Evolutionary conservation across 2,888 invertebrate species (phyloP), one percentile per base, ranked within the genome.

Genomic region (Eudasyphora cyanicolor): DNA sequence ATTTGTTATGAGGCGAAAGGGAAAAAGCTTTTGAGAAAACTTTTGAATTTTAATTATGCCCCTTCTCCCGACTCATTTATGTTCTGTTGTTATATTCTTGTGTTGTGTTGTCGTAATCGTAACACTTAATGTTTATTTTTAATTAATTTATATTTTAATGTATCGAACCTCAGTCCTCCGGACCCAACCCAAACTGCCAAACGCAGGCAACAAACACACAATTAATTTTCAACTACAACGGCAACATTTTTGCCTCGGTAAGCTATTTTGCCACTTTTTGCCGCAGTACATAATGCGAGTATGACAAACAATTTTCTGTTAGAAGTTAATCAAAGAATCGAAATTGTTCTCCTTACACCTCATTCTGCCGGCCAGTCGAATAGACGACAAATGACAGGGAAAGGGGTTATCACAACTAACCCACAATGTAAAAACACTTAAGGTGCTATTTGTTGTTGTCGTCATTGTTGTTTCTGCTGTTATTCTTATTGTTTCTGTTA

Each of bases 261-360:
- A 64, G 64, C 64, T 17, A 64, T 35, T 35, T 38, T 64, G 19
- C 38, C 64, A 6, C 27, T 64, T 64, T 21, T 35, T 35, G 64
- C 32, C 8, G 32, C 17, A 76, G 71, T n/a, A n/a, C n/a, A n/a
- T n/a, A n/a, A n/a, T n/a, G n/a, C n/a, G n/a, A n/a, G n/a, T 84
- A 78, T 78, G 84, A 84, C 81, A 84, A 81, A 81, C 81, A 84
- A 81, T 84, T 81, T 81, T 78, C 78, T 76, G 67, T 81, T 78
- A 57, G 49, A 78, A 84, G 81, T 84, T 81, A 84, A 81, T 84
- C 76, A 84, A 81, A 64, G 64, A 64, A 38, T 64, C 38, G 35
- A 64, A 64, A 64, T 64, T 64, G 64, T 64, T 64, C 38, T 64
- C 35, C 17, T 38, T 64, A 64, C 64, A 35, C 64, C 64, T 64